A percentile compares a stretch with the other conserved stretches of the same genome.
phyloP scores from a whole-genome alignment of 2,113 vertebrate species.

The Psilopogon haemacephalus region DNA sequence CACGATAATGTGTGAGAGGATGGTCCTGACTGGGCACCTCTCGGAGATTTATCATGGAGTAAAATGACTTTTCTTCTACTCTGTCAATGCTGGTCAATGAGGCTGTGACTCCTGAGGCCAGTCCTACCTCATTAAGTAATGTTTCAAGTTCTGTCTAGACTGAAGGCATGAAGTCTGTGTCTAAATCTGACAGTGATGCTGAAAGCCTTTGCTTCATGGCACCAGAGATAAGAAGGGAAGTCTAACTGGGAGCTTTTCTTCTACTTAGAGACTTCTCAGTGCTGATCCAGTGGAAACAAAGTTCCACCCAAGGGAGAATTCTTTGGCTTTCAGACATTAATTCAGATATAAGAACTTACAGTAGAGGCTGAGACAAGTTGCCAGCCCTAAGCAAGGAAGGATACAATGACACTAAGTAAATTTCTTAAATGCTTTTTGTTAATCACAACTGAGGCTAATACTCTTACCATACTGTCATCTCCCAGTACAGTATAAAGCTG shows the following conservation, averaged over 20 bases:
- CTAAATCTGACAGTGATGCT: not conserved
- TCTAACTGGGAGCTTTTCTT: not conserved
- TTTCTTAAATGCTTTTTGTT: not conserved
- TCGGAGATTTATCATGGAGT: accelerated
- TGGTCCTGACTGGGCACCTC: not conserved
- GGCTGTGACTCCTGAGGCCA: not conserved
- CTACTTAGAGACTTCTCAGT: not conserved
- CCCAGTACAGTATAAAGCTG: not conserved
- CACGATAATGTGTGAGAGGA: accelerated
- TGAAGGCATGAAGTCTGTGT: not conserved
- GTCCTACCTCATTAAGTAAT: not conserved
- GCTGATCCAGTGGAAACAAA: not conserved
- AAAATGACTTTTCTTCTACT: not conserved
- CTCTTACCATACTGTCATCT: not conserved
- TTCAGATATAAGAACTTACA: not conserved
- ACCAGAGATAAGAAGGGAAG: not conserved
- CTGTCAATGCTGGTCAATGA: accelerated
- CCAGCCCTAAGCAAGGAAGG: not conserved
- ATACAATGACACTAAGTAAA: not conserved
- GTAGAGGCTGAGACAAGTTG: not conserved
- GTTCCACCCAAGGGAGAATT: not conserved
- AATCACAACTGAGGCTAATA: not conserved
- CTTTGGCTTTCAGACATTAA: not conserved
- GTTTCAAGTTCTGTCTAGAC: not conserved
- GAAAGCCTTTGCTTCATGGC: not conserved